Base-by-base conservation (phyloP, 2,888 invertebrate species). In the Archips xylosteana region DNA sequence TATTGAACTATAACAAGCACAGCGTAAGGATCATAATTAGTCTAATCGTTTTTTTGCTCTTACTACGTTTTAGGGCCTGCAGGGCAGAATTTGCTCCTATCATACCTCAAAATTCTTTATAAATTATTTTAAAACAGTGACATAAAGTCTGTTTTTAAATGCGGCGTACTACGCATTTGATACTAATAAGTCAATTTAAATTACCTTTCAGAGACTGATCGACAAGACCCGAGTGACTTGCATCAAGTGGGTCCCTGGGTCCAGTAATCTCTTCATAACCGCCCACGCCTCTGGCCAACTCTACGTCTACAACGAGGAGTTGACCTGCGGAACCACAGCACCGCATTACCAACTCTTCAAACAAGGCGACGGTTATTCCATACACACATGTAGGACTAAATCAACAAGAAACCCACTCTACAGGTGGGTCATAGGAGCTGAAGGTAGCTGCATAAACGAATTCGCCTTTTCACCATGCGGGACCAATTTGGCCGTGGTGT, bases 401-500 rank as follows among this genome's bases (percentile, higher is more conserved):
- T 97, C 98, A 75, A 98, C 99, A 0, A 95, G 99, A 72, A 99
- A 99, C 94, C 99, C 99, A 0, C 94, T 99, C n/a, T 93, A 94
- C 82, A 95, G 98, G 89, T 98, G 98, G 98, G 96, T 97, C 70
- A 96, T 98, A 76, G 98, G 98, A 66, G 95, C 95, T 45, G 97
- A 97, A 75, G 97, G 97, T 79, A 96, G 96, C 87, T 96, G 96
- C 84, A 98, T 99, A 85, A 99, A 99, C 90, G 99, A 99, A 92
- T 98, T 99, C 92, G 97, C 98, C 72, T 99, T 99, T 90, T 99
- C 99, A 61, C 99, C 99, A 0, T 98, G 98, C 92, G 98, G 97
- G 51, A 96, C 97, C 71, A 98, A 98, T 92, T 92, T 99, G 79
- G 99, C 99, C 6, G 96, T 98, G 61, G 99, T 98, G 2, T 97